Base-by-base conservation (phyloP, 2,113 vertebrate genomes). In the Eclectus roratus region DNA sequence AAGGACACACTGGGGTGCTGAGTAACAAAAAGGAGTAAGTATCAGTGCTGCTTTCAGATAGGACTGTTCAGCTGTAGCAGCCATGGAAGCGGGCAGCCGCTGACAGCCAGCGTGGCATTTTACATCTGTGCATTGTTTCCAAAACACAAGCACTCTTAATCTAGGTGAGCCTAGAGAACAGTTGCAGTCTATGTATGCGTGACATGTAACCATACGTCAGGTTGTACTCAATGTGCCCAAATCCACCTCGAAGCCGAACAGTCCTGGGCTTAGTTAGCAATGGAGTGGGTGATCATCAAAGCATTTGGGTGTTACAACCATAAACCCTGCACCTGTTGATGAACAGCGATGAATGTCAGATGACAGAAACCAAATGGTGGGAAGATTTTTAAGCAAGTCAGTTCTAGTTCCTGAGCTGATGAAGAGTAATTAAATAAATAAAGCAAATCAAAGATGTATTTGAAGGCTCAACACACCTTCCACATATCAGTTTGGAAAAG, bases 321-420 rank as follows among this genome's bases (percentile, higher is more conserved):
- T 27, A 86, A 92, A 83, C 95, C 81, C 41, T 78, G 71, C 87
- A 91, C 85, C 79, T 89, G 84, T 24, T 85, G 71, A 92, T 90
- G 94, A 88, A 56, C 76, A 55, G 53, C 66, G 37, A 73, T 78
- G 55, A 83, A 80, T 46, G 66, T 88, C 74, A 90, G 76, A 86
- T 66, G 46, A 61, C 43, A 80, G 46, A 83, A 93, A 60, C 37
- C 55, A 86, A 94, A 66, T 29, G 64, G 72, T 83, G 82, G 31
- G 60, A 73, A 80, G 46, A 37, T 53, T 77, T 17, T 47, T 5
- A 2, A 80, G 46, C 64, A 66, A 70, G 55, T 35, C 79, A 46
- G 49, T 85, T 85, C 85, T 41, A 28, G 77, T 33, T 85, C 44
- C 82, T 73, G 68, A 91, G 61, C 33, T 79, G 77, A 91, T n/a